Conservation (phyloP, 2,888 invertebrate genomes). For the Drosophila tripunctata region DNA sequence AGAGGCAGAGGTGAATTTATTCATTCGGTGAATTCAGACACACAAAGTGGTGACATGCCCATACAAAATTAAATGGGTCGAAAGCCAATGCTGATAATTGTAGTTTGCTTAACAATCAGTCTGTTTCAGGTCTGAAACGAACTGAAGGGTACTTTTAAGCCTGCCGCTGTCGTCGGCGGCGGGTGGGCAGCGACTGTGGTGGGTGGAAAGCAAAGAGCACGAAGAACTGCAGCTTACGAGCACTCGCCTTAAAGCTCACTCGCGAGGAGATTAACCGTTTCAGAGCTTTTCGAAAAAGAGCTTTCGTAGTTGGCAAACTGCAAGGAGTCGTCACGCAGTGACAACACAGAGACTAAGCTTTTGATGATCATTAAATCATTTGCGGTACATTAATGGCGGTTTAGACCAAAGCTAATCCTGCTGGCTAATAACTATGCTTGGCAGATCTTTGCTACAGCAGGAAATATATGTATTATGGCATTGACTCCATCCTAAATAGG, state of each 20-base stretch:
- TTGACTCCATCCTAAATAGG: constrained; percentile 25
- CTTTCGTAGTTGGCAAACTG: constrained; percentile 7
- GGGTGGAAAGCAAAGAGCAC: neutral
- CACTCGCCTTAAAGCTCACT: neutral
- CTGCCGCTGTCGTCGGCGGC: constrained; percentile 20
- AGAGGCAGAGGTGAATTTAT: too few species aligned
- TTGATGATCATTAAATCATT: constrained; percentile 1
- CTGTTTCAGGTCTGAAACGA: too few species aligned
- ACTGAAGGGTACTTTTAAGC: too few species aligned
- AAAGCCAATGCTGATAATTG: too few species aligned
- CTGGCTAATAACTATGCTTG: too few species aligned
- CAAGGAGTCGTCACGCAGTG: constrained; percentile 9
- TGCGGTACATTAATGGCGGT: too few species aligned
- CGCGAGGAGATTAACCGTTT: neutral
- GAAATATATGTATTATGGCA: neutral
- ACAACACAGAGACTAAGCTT: constrained; percentile 1
- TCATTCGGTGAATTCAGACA: neutral
- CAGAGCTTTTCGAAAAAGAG: constrained; percentile 14
- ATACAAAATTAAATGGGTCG: too few species aligned
- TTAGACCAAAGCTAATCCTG: too few species aligned
- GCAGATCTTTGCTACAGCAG: too few species aligned
- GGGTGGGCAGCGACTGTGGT: constrained; percentile 2
- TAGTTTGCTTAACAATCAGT: too few species aligned
- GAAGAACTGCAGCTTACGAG: neutral
- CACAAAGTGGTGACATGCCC: too few species aligned